phyloP scores from a whole-genome alignment of 2,113 vertebrate genomes.

The Pluvianellus socialis region DNA sequence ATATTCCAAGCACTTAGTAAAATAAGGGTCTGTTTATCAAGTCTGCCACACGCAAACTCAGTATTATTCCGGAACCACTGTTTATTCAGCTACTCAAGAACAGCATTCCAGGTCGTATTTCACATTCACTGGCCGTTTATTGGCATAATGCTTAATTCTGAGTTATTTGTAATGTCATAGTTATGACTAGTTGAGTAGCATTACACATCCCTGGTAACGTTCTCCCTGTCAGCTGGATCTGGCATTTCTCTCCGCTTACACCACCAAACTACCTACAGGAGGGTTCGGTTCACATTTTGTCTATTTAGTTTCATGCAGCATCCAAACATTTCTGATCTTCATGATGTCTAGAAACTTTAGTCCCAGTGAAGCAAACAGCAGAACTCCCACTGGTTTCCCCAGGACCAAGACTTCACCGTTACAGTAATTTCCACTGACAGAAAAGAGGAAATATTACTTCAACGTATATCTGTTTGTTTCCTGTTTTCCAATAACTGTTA shows the following conservation, averaged over 20 bases:
- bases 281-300: background rate
- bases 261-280: background rate
- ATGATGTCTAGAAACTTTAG: background rate
- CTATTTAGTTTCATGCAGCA: background rate
- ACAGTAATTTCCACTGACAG: background rate
- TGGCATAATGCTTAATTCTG: background rate
- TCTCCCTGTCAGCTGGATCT: rapidly evolving
- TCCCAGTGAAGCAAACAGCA: background rate
- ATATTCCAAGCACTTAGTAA: background rate
- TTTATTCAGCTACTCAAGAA: background rate
- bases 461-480: background rate
- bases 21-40: background rate
- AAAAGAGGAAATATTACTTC: background rate
- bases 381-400: background rate
- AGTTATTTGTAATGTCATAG: background rate
- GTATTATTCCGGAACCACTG: background rate
- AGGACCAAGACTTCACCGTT: background rate
- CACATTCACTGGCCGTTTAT: background rate
- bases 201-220: background rate
- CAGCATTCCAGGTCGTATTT: background rate
- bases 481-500: background rate
- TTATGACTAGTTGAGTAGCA: background rate
- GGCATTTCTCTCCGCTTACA: background rate
- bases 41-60: background rate
- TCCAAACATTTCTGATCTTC: background rate